These are phyloP conservation scores for Petrosia ficiformis DNA, from an alignment of 37 sponge, comb jelly and placozoan genomes.

Conservation along the genomic window DNA sequence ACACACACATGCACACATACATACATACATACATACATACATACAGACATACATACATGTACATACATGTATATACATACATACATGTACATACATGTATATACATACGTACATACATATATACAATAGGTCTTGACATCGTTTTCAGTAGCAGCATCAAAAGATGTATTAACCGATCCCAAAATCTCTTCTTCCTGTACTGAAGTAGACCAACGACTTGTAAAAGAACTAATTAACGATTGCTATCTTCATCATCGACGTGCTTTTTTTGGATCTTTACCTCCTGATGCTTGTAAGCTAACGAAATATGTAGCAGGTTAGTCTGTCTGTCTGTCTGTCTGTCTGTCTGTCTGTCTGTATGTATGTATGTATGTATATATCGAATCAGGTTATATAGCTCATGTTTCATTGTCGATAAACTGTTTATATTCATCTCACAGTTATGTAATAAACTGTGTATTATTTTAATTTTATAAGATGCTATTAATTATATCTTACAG, in stretches of 20 bases:
- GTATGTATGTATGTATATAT: too few species aligned
- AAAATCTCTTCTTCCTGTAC: conserved; percentile 3
- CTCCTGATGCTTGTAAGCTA: conserved; percentile 30
- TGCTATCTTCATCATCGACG: conserved; percentile 60
- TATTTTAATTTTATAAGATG: too few species aligned
- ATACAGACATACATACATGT: background rate
- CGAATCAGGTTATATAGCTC: background rate
- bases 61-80: background rate
- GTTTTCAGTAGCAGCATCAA: conserved; percentile 57
- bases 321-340: background rate
- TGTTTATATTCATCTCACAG: too few species aligned
- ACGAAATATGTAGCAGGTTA: conserved; percentile 52
- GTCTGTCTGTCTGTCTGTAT: too few species aligned
- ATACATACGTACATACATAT: background rate
- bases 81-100: too few species aligned
- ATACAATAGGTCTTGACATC: conserved; percentile 34
- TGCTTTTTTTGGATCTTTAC: conserved; percentile 34
- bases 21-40: background rate
- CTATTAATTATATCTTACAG: too few species aligned
- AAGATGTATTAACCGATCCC: conserved; percentile 26
- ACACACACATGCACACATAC: background rate
- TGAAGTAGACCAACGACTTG: conserved; percentile 35
- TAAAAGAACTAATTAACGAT: conserved; percentile 37
- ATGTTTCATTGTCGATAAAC: too few species aligned
- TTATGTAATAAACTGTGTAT: too few species aligned